These are phyloP conservation scores for Mesochorus sp. DNA, from an alignment of 2,888 invertebrate genomes.

Conservation along the genomic window DNA sequence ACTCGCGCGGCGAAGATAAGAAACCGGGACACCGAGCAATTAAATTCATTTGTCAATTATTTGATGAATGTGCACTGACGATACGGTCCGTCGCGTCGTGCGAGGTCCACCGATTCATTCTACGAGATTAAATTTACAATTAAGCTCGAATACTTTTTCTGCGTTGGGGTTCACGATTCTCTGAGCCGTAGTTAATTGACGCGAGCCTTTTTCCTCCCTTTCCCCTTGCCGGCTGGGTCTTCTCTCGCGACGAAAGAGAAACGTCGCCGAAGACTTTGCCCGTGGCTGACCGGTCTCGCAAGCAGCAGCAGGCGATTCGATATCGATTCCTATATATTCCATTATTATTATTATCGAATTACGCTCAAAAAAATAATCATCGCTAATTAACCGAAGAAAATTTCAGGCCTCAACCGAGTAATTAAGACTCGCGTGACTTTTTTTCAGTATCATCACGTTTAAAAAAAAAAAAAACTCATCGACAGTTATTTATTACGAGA, in stretches of 20 bases:
- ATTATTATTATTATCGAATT: too few species aligned
- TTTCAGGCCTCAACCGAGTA: too few species aligned
- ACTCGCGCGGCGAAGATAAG: constrained; percentile 58
- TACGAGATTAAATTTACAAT: constrained; percentile 72
- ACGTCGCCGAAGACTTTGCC: constrained; percentile 1
- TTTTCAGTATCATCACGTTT: too few species aligned
- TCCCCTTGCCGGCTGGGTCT: constrained; percentile 26
- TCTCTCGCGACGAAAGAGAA: constrained; percentile 2
- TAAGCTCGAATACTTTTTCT: constrained; percentile 71
- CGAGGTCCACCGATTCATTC: constrained; percentile 51
- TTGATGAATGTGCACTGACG: constrained; percentile 72
- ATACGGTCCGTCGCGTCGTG: constrained; percentile 36
- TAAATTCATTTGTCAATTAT: constrained; percentile 79
- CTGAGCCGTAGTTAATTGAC: constrained; percentile 74
- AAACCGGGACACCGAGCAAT: constrained; percentile 72
- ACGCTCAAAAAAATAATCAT: too few species aligned
- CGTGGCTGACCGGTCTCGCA: not conserved
- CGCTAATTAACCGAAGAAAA: too few species aligned
- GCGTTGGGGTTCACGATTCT: constrained; percentile 56
- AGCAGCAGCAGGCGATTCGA: constrained; percentile 11
- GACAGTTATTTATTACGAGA: too few species aligned
- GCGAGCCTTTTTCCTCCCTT: constrained; percentile 43
- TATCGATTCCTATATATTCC: not conserved
- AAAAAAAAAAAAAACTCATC: too few species aligned
- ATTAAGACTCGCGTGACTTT: too few species aligned